A percentile compares a stretch with the other conserved stretches of the same genome.
phyloP scores from a whole-genome alignment of 2,888 invertebrate species.

The Hoplodrina ambigua region DNA sequence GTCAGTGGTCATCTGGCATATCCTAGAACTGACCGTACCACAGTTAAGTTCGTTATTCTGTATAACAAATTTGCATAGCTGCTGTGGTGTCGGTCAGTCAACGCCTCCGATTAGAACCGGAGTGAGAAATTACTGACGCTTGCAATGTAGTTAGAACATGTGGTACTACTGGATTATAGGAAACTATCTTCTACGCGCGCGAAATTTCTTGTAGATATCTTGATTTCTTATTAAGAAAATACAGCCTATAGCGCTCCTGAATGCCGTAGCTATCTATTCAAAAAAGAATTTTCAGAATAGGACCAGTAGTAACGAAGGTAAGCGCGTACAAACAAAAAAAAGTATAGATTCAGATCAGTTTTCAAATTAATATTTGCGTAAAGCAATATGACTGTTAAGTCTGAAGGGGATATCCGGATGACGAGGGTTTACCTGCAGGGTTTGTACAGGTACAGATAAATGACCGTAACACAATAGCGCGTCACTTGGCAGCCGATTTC shows the following conservation, averaged over 20 bases:
- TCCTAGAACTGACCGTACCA: not conserved
- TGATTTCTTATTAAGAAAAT: too few species aligned
- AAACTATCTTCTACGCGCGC: too few species aligned
- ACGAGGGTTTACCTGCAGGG: not conserved
- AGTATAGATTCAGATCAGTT: not conserved
- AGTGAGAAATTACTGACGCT: not conserved
- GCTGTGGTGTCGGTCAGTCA: not conserved
- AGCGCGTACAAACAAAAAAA: too few species aligned
- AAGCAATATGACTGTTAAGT: not conserved
- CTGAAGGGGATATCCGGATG: not conserved
- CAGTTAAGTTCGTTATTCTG: not conserved
- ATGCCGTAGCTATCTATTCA: too few species aligned
- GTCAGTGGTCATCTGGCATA: constrained; percentile 1
- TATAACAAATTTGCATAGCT: constrained; percentile 1
- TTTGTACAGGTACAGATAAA: constrained; percentile 22
- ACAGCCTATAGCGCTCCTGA: too few species aligned
- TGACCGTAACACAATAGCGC: constrained; percentile 33
- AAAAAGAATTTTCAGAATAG: too few species aligned
- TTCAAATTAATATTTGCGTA: not conserved
- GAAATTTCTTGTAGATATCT: too few species aligned
- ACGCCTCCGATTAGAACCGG: not conserved
- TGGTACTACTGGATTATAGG: not conserved
- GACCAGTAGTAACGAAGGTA: too few species aligned
- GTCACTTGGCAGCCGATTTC: constrained; percentile 61
- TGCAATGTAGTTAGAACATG: not conserved